Evolutionary conservation across 2,113 vertebrate species (phyloP), one percentile per base, ranked within the genome.

Genomic region (Callipepla californica): DNA sequence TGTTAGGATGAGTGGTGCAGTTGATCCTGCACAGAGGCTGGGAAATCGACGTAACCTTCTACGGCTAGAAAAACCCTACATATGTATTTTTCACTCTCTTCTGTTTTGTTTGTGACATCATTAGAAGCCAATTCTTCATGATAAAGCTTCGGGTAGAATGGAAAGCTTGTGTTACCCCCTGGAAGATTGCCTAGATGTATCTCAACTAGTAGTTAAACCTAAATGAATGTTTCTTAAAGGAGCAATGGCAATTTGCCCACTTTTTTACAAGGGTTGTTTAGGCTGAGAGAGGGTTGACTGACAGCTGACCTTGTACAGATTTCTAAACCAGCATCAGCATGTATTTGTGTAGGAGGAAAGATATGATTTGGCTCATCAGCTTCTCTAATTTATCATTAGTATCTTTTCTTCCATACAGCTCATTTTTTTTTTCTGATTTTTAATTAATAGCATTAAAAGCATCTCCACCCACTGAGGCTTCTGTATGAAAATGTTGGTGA

Each of bases 371-470:
- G 61, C 62, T 80, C 44, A 78, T 94, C 59, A 25, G 26, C 83
- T 94, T 38, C 65, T 86, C 7, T n/a, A 83, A 28, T 61, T 6
- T 15, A 51, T 76, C 38, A 34, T 74, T 67, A 80, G 30, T 40
- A 21, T 48, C 77, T 94, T 86, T 79, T 26, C 8, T 84, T 82
- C 48, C 22, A 18, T 17, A 62, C 63, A 82, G 87, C 74, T 92
- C 15, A 66, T 17, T 96, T 84, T 75, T 38, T 36, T 47, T 81
- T 75, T 83, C 53, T 42, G 87, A 67, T 88, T 86, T 59, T 95
- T 97, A 95, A 94, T 96, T 95, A 96, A 85, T 95, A 69, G 75
- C 74, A 66, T 80, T 80, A 77, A 67, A 73, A 91, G 40, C 63
- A 74, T 96, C 83, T 87, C 48, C 85, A 82, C 85, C 80, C 85